Percentiles rank a stretch among this genome's conserved stretches.
These are phyloP conservation scores for Parasteatoda tepidariorum DNA, from an alignment of 1,140 invertebrate species.

Conservation along the genomic window DNA sequence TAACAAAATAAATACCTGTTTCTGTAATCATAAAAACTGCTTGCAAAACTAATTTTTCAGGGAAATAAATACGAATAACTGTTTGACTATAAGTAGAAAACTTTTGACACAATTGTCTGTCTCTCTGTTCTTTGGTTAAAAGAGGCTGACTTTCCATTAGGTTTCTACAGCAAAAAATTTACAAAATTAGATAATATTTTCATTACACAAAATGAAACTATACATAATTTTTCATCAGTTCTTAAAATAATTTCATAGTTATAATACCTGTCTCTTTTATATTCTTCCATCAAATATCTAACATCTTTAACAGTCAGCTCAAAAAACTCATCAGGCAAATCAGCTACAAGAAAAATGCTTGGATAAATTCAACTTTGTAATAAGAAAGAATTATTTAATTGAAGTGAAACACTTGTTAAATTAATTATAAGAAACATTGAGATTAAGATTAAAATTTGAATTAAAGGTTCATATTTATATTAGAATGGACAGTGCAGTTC, in stretches of 20 bases:
- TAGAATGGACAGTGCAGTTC: too few species aligned
- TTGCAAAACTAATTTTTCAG: conserved; percentile 82
- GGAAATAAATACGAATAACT: conserved; percentile 84
- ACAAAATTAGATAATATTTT: not conserved
- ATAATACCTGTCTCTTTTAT: conserved; percentile 73
- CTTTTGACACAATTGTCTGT: conserved; percentile 74
- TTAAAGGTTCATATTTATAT: too few species aligned
- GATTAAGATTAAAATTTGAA: too few species aligned
- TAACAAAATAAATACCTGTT: too few species aligned
- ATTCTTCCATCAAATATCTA: conserved; percentile 77
- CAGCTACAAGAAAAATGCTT: conserved; percentile 70
- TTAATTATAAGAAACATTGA: too few species aligned
- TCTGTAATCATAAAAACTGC: conserved; percentile 80
- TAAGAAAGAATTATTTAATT: too few species aligned
- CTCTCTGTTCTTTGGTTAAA: conserved; percentile 74
- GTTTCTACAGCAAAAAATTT: conserved; percentile 67
- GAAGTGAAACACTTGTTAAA: too few species aligned
- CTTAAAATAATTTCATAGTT: not conserved
- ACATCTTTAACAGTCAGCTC: conserved; percentile 84
- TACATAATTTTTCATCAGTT: not conserved
- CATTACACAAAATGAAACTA: not conserved
- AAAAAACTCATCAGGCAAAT: conserved; percentile 85
- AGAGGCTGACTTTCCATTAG: conserved; percentile 75
- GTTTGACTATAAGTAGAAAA: conserved; percentile 78
- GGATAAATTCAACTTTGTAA: not conserved